Percentiles rank a stretch among this genome's conserved stretches.
Conservation (phyloP, 2,797 vertebrate species). For the Gephyroberyx darwinii region DNA sequence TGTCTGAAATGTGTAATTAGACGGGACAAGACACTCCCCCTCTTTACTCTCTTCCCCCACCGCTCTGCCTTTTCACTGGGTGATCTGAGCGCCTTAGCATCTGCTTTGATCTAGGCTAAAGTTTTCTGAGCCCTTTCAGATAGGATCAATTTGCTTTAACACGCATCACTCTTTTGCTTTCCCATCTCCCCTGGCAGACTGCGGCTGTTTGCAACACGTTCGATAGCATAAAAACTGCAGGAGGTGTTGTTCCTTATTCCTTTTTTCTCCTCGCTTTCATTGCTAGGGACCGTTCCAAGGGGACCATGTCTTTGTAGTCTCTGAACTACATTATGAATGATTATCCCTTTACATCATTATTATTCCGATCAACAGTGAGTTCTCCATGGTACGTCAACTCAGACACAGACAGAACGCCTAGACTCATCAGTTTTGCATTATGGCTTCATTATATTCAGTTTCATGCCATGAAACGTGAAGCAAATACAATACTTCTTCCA, state of each 20-base stretch:
- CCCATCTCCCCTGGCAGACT: slow-evolving; percentile 58
- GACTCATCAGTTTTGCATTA: slow-evolving; percentile 65
- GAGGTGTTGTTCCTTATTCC: slow-evolving; percentile 53
- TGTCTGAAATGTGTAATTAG: slow-evolving; percentile 87
- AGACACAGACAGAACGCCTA: slow-evolving; percentile 58
- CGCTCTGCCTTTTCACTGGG: slow-evolving; percentile 65
- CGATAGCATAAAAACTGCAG: slow-evolving; percentile 62
- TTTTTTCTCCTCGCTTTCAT: slow-evolving; percentile 44
- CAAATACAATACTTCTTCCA: slow-evolving; percentile 62
- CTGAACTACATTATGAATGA: slow-evolving; percentile 66
- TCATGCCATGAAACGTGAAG: slow-evolving; percentile 54
- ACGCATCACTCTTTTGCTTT: slow-evolving; percentile 73
- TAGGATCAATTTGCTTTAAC: slow-evolving; percentile 82
- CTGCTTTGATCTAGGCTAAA: slow-evolving; percentile 84
- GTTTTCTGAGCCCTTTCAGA: slow-evolving; percentile 81
- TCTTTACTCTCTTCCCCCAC: slow-evolving; percentile 60
- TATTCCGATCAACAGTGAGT: slow-evolving; percentile 60
- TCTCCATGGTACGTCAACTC: slow-evolving; percentile 66
- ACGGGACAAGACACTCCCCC: slow-evolving; percentile 80
- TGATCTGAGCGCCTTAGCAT: slow-evolving; percentile 79
- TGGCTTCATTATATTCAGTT: slow-evolving; percentile 65
- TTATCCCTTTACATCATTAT: slow-evolving; percentile 68
- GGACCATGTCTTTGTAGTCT: slow-evolving; percentile 66
- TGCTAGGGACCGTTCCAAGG: slow-evolving; percentile 54
- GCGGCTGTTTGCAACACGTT: slow-evolving; percentile 54